These are phyloP conservation scores for Propithecus coquereli DNA, from an alignment of 2,113 vertebrate species.

Conservation along the genomic window DNA sequence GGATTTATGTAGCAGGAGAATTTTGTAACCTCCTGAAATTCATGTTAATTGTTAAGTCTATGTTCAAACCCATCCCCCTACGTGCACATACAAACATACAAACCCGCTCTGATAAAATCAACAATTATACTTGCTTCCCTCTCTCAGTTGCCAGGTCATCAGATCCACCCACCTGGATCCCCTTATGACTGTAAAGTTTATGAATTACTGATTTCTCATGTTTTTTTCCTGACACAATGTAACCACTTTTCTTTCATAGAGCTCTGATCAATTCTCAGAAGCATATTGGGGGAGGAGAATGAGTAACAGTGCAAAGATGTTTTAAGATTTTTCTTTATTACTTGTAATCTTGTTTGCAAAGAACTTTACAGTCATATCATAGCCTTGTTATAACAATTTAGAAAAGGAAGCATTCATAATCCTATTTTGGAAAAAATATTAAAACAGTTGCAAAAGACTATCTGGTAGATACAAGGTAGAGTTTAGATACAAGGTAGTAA, in stretches of 20 bases:
- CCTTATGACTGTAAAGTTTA: slow-evolving; percentile 60
- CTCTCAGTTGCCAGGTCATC: slow-evolving; percentile 62
- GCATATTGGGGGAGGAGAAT: not conserved
- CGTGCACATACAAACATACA: slow-evolving; percentile 1
- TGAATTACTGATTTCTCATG: slow-evolving; percentile 68
- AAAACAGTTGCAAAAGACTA: not conserved
- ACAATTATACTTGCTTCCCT: slow-evolving; percentile 53
- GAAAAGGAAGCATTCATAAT: slow-evolving; percentile 6
- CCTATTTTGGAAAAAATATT: not conserved
- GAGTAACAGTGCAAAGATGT: slow-evolving; percentile 32
- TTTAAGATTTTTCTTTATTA: slow-evolving; percentile 43
- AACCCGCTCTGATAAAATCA: slow-evolving; percentile 69
- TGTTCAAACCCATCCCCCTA: not conserved
- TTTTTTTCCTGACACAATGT: slow-evolving; percentile 17
- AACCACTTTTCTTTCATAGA: slow-evolving; percentile 47
- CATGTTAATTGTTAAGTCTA: slow-evolving; percentile 40
- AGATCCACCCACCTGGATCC: slow-evolving; percentile 60
- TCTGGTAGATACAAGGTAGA: not conserved
- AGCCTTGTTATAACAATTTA: not conserved
- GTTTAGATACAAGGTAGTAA: not conserved
- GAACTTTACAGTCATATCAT: slow-evolving; percentile 20
- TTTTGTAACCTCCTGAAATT: slow-evolving; percentile 31
- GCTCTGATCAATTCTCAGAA: slow-evolving; percentile 48
- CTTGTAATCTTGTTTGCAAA: slow-evolving; percentile 3
- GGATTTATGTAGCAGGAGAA: not conserved